phyloP scores from a whole-genome alignment of 2,888 invertebrate species.

The Aphodius granarius region DNA sequence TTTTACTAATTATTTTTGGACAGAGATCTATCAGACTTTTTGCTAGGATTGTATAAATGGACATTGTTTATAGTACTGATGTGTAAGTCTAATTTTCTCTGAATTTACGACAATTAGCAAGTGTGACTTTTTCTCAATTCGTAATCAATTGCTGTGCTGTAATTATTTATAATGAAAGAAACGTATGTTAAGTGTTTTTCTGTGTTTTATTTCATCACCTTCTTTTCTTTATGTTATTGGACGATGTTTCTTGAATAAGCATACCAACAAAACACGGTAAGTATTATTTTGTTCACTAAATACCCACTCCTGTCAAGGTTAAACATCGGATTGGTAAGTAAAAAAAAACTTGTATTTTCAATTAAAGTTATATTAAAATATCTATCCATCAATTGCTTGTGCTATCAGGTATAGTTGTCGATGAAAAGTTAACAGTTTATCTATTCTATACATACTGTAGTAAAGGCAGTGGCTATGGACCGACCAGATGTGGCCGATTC shows the following conservation, averaged over 20 bases:
- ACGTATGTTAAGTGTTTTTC: constrained; percentile 27
- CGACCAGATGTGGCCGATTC: not conserved
- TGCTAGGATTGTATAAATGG: constrained; percentile 29
- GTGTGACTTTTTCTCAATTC: constrained; percentile 37
- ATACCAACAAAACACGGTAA: not conserved
- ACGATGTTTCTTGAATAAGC: not conserved
- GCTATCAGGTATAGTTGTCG: too few species aligned
- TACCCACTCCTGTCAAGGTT: not conserved
- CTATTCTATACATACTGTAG: too few species aligned
- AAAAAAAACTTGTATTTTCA: not conserved
- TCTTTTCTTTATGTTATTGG: not conserved
- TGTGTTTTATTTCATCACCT: constrained; percentile 1
- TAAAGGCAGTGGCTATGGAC: not conserved
- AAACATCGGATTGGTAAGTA: not conserved
- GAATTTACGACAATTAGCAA: constrained; percentile 28
- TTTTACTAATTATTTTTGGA: constrained; percentile 29
- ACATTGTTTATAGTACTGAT: constrained; percentile 34
- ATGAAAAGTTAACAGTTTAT: too few species aligned
- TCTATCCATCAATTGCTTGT: too few species aligned
- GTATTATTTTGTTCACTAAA: not conserved
- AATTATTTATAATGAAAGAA: constrained; percentile 29
- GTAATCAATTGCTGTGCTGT: constrained; percentile 38
- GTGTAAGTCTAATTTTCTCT: constrained; percentile 30
- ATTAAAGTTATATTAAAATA: too few species aligned
- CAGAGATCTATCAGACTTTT: constrained; percentile 21